Evolutionary conservation across 2,797 vertebrate species (phyloP), one percentile per base, ranked within the genome.

Genomic region (Notamacropus eugenii): DNA sequence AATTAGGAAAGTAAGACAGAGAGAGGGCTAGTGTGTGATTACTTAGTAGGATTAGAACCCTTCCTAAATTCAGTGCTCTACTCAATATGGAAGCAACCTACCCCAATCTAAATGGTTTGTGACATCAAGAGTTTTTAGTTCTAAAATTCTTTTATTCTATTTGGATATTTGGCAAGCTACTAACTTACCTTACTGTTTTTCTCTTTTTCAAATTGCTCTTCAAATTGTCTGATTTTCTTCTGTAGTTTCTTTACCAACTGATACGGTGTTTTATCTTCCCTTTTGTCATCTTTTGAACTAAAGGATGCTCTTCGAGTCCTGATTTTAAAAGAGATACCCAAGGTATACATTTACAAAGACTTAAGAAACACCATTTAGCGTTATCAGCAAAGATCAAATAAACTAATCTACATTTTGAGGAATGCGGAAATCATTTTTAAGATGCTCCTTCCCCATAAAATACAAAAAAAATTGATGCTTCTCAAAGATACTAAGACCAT

Each of bases 171-270:
- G 34, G n/a, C 34, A 92, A 52, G 19, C 28, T 95, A 95, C 46
- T 87, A 97, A 96, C 97, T 96, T 98, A 99, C 99, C 99, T 99
- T 99, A 95, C 99, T 99, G 98, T 99, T 99, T 97, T 99, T 99
- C 98, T 99, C 99, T 96, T 99, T 99, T 98, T 99, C 99, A 98
- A 99, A 99, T 93, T 99, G 99, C 98, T 99, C 99, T 92, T 99
- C 99, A 98, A 99, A 99, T 97, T 99, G 99, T 95, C 99, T 99
- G 95, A 99, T 99, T 98, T 99, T 99, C 99, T 99, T 99, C 98
- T 99, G 99, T 91, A 99, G 99, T 98, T 99, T 99, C 98, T 99
- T 99, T 96, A 99, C 99, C 98, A 99, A 99, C 96, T 99, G 99
- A 97, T 99, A 99, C 11, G 99, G 99, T 96, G 99, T 99, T 5